Evolutionary conservation across 2,113 vertebrate species (phyloP).

Genomic region (Panthera leo): DNA sequence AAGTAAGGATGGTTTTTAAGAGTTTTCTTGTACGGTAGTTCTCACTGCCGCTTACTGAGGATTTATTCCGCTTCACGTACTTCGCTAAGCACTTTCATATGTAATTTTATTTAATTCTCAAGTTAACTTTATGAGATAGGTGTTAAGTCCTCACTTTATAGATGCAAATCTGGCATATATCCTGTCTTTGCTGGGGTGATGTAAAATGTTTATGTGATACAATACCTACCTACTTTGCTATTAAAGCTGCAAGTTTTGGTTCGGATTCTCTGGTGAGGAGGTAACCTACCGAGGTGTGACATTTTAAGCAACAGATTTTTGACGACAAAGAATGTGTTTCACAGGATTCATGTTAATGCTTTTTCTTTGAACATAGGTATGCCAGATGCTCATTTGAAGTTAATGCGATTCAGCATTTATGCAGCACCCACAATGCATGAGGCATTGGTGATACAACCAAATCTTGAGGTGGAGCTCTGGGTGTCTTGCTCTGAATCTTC

Average conservation of each 20-base stretch:
- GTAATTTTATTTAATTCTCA: conserved; percentile 5
- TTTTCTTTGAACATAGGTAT: background rate
- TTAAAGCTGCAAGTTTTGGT: background rate
- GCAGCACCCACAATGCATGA: background rate
- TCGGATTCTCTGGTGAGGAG: background rate
- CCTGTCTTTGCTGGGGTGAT: background rate
- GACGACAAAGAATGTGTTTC: background rate
- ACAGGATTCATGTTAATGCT: background rate
- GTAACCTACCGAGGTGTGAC: background rate
- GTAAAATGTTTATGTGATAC: background rate
- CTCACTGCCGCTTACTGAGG: background rate
- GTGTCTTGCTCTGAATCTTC: background rate
- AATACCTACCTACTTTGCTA: background rate
- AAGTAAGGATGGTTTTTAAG: background rate
- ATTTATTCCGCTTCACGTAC: background rate
- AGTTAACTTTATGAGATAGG: background rate
- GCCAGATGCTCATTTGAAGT: background rate
- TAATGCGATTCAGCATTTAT: background rate
- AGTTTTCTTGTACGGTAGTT: background rate
- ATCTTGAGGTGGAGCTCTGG: background rate
- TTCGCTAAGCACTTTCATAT: background rate
- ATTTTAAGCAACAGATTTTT: background rate
- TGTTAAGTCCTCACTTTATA: background rate
- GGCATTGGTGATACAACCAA: background rate
- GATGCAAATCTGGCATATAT: background rate